Percentiles rank a stretch among this genome's conserved stretches.
Evolutionary conservation across 2,113 vertebrate species (phyloP).

Genomic region (Vanacampus margaritifer): DNA sequence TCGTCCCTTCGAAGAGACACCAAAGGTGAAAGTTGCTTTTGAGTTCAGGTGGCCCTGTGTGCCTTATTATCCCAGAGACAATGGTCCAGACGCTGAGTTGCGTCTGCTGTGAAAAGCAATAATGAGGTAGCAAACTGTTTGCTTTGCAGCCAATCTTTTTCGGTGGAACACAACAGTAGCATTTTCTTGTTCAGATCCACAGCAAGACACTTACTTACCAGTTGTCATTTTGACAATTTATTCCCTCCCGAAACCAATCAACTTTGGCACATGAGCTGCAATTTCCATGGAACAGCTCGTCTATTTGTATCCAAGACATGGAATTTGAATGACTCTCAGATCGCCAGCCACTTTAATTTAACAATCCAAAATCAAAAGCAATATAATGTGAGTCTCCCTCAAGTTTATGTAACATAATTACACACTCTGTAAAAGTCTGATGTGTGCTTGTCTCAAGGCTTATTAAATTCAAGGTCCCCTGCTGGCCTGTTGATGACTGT

Average conservation of each 20-base stretch:
- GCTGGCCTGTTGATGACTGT: slow-evolving; percentile 22
- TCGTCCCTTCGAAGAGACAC: slow-evolving; percentile 28
- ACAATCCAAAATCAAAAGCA: slow-evolving; percentile 26
- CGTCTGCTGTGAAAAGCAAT: slow-evolving; percentile 12
- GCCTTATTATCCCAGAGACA: slow-evolving; percentile 38
- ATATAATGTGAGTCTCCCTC: slow-evolving; percentile 21
- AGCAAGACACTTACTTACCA: slow-evolving; percentile 25
- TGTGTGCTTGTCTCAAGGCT: slow-evolving; percentile 2
- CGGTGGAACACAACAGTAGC: slow-evolving; percentile 22
- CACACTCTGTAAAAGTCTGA: slow-evolving; percentile 10
- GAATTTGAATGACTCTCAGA: slow-evolving; percentile 44
- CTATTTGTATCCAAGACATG: slow-evolving; percentile 43
- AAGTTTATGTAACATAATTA: slow-evolving; percentile 26
- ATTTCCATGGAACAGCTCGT: slow-evolving; percentile 50
- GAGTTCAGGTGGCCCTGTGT: slow-evolving; percentile 34
- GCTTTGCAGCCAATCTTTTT: slow-evolving; percentile 30
- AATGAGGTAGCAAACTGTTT: slow-evolving; percentile 35
- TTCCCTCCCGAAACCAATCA: slow-evolving; percentile 41
- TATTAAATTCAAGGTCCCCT: slow-evolving; percentile 3
- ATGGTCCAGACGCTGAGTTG: slow-evolving; percentile 24
- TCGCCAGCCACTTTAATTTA: slow-evolving; percentile 45
- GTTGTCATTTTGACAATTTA: slow-evolving; percentile 49
- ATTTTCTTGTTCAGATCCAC: slow-evolving; percentile 42
- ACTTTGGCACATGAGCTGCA: slow-evolving; percentile 47
- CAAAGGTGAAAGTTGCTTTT: slow-evolving; percentile 59